These are phyloP conservation scores for Diarsia dahlii DNA, from an alignment of 2,888 invertebrate genomes.

Conservation along the genomic window DNA sequence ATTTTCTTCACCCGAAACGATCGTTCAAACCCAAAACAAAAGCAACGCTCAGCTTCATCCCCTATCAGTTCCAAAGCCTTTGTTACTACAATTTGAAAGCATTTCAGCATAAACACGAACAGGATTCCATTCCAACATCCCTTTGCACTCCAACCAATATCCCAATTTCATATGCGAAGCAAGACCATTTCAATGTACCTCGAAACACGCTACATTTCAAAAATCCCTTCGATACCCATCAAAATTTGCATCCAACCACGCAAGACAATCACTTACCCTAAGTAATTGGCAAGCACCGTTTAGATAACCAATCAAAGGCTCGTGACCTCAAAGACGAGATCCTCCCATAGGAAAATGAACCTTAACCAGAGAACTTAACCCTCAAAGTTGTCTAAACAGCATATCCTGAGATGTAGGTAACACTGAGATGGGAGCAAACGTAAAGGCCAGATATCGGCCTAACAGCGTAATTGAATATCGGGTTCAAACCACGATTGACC, in stretches of 20 bases:
- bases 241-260: slow-evolving; percentile 73
- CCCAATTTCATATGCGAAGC: slow-evolving; percentile 25
- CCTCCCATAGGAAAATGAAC: slow-evolving; percentile 61
- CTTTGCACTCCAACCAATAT: slow-evolving; percentile 49
- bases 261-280: slow-evolving; percentile 88
- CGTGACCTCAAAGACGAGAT: slow-evolving; percentile 73
- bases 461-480: slow-evolving; percentile 86
- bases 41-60: not conserved
- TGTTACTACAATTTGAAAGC: slow-evolving; percentile 57
- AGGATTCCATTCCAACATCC: slow-evolving; percentile 41
- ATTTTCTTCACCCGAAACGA: slow-evolving; percentile 3
- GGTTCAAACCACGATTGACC: slow-evolving; percentile 68
- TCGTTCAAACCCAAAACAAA: slow-evolving; percentile 1
- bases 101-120: slow-evolving; percentile 49
- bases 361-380: slow-evolving; percentile 57
- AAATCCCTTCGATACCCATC: slow-evolving; percentile 59
- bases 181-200: slow-evolving; percentile 37
- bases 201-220: slow-evolving; percentile 55
- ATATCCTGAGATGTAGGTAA: slow-evolving; percentile 75
- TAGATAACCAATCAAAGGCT: slow-evolving; percentile 85
- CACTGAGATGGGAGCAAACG: slow-evolving; percentile 81
- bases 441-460: slow-evolving; percentile 80
- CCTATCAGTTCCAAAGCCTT: slow-evolving; percentile 11
- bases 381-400: slow-evolving; percentile 57
- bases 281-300: slow-evolving; percentile 87